Evolutionary conservation across 1,140 invertebrate species (phyloP), one percentile per base, ranked within the genome.

Genomic region (Helicoverpa zea): DNA sequence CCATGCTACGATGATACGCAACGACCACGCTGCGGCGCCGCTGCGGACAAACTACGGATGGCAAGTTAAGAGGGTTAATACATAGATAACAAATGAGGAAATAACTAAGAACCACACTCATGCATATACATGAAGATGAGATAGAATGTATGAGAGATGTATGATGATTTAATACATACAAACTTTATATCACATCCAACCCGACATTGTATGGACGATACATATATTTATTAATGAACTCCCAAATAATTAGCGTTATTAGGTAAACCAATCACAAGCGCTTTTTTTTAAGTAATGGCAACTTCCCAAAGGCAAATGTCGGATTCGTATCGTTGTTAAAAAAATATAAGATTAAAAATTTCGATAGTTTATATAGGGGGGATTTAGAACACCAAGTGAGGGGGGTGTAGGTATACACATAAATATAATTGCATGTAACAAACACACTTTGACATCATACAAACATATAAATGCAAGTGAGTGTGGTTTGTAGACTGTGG

Each of bases 181-280:
- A 66, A 68, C 52, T 87, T 85, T 84, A 89, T 83, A 82, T 83
- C 73, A 89, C 83, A 88, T 88, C 88, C 90, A 94, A 94, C 92
- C 93, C 93, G 92, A 95, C 92, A 95, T 94, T 93, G 82, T 87
- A 84, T 80, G 79, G 54, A 90, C 88, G 86, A 78, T 64, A 80
- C 56, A 83, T 76, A 59, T 51, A 18, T 29, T 52, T 54, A 58
- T 18, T 23, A 73, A 87, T 73, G 52, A 80, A 84, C 85, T 87
- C 86, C 84, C 83, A 88, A 86, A 84, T 82, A 58, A 70, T 87
- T 89, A 92, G 89, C 90, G 81, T 91, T 91, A 92, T 88, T 88
- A 83, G 88, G 94, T 95, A 94, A 95, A 95, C 94, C 94, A 95
- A 95, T 95, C 94, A 95, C 93, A 95, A 92, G 91, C 91, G 90